Evolutionary conservation across 2,888 invertebrate species (phyloP).

Genomic region (Girardia tigrina): DNA sequence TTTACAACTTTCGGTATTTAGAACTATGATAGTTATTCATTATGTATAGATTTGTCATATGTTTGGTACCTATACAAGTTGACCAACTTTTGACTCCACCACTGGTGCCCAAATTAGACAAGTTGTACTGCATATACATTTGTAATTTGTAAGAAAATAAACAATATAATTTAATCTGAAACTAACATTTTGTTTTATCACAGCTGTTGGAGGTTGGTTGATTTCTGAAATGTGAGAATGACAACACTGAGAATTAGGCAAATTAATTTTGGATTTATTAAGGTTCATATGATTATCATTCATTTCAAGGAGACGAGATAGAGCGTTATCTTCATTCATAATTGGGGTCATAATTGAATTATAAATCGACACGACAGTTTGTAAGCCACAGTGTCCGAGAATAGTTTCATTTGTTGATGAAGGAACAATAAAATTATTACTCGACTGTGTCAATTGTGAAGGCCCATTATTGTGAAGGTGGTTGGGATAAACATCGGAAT

Average conservation of each 20-base stretch:
- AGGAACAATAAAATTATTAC: not conserved
- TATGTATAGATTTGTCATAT: too few species aligned
- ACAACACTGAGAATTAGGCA: not conserved
- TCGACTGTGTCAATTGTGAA: constrained; percentile 13
- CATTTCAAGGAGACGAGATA: constrained; percentile 13
- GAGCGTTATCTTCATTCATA: constrained; percentile 10
- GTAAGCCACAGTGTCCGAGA: constrained; percentile 8
- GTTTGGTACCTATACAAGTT: too few species aligned
- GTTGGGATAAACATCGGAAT: constrained; percentile 11
- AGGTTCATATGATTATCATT: constrained; percentile 1
- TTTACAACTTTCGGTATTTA: too few species aligned
- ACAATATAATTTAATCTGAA: too few species aligned
- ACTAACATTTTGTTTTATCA: constrained; percentile 23
- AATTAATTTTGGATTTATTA: not conserved
- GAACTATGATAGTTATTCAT: too few species aligned
- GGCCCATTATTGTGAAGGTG: constrained; percentile 17
- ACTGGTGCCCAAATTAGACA: too few species aligned
- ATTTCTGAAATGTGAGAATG: constrained; percentile 19
- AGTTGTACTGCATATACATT: too few species aligned
- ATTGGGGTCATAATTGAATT: constrained; percentile 17
- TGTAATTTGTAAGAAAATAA: too few species aligned
- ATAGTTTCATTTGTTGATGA: not conserved
- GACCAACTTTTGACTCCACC: too few species aligned
- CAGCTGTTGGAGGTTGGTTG: constrained; percentile 17
- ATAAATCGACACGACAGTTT: constrained; percentile 5